A percentile compares a stretch with the other conserved stretches of the same genome.
Evolutionary conservation across 2,113 vertebrate species (phyloP).

Genomic region (Pandion haliaetus): DNA sequence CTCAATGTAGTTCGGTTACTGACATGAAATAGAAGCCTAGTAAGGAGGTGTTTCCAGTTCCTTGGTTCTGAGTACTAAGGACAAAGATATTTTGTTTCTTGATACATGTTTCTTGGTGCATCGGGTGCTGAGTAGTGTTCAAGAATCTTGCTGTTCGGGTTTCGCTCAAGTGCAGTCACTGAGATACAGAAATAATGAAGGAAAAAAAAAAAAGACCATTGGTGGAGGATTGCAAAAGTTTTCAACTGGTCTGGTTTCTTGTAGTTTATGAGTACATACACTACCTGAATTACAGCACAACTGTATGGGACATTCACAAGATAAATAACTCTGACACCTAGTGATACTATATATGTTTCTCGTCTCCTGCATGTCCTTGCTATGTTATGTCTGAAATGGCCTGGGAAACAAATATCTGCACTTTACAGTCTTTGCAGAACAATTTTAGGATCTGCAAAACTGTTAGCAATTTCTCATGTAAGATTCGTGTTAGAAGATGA

Average conservation of each 20-base stretch:
- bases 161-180: neutral
- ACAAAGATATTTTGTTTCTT: neutral
- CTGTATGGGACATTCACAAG: neutral
- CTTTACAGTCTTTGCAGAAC: neutral
- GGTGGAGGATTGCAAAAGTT: neutral
- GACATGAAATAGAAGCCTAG: neutral
- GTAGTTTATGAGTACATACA: neutral
- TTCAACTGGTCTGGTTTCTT: neutral
- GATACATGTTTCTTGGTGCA: accelerated
- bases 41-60: neutral
- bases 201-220: neutral
- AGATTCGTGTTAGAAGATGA: neutral
- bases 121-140: neutral
- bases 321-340: neutral
- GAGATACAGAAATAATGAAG: neutral
- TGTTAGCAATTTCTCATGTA: neutral
- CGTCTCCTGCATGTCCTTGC: neutral
- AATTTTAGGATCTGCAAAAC: neutral
- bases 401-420: neutral
- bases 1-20: neutral
- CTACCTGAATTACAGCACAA: neutral
- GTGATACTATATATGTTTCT: neutral
- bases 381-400: neutral
- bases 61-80: neutral
- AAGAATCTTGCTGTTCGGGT: neutral